Conservation (phyloP, 2,888 invertebrate species). For the Drosophila mimetica region DNA sequence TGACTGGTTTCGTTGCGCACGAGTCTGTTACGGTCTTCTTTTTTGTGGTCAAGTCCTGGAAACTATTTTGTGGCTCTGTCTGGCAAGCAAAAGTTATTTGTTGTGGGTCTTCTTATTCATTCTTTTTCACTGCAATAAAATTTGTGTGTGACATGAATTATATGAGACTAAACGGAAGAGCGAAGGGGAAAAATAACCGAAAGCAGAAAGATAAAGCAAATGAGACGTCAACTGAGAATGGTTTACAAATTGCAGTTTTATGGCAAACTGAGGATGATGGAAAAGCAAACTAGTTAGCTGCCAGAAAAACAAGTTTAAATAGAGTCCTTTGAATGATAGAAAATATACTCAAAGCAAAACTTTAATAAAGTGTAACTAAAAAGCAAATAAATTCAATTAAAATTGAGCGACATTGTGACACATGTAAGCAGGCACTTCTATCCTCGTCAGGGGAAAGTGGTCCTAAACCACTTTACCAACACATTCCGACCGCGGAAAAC, state of each 20-base stretch:
- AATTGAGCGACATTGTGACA: conserved; percentile 38
- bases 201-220: conserved; percentile 13
- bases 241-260: conserved; percentile 33
- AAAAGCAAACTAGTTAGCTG: conserved; percentile 3
- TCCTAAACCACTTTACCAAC: conserved; percentile 62
- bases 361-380: conserved; percentile 5
- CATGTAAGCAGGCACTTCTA: conserved; percentile 37
- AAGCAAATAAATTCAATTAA: conserved; percentile 41
- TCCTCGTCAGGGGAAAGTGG: conserved; percentile 27
- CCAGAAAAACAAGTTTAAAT: background rate
- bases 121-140: conserved; percentile 28
- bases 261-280: conserved; percentile 21
- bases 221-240: conserved; percentile 22
- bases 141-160: conserved; percentile 37
- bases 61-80: conserved; percentile 40
- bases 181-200: background rate
- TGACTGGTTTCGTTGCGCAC: conserved; percentile 36
- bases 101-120: conserved; percentile 18
- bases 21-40: conserved; percentile 9
- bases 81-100: conserved; percentile 39
- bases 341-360: background rate
- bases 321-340: background rate
- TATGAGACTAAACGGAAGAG: background rate
- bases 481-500: conserved; percentile 30
- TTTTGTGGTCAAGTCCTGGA: conserved; percentile 27